Percentiles rank a stretch among this genome's conserved stretches.
These are phyloP conservation scores for Phalangium opilio DNA, from an alignment of 2,888 invertebrate species.

Conservation along the genomic window DNA sequence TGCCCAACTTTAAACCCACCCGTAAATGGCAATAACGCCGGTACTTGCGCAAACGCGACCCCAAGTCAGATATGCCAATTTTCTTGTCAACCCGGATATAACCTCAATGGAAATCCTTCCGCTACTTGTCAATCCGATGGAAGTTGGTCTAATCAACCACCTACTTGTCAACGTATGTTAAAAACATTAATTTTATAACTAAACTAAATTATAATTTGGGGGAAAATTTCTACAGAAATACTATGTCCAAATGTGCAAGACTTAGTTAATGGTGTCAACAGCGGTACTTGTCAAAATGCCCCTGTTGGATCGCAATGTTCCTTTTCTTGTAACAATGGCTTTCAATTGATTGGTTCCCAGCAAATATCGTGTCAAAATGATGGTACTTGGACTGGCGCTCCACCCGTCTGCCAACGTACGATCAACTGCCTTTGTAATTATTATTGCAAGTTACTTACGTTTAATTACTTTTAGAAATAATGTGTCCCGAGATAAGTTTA, in stretches of 20 bases:
- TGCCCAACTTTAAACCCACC: not conserved
- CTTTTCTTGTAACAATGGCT: not conserved
- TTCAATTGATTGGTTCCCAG: not conserved
- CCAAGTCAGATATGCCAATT: not conserved
- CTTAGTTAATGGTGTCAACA: not conserved
- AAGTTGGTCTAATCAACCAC: not conserved
- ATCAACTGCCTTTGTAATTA: too few relatives aligned
- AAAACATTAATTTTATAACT: too few relatives aligned
- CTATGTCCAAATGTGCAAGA: not conserved
- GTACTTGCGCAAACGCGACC: not conserved
- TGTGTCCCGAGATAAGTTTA: too few relatives aligned
- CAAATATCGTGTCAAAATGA: not conserved
- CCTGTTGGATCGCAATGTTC: not conserved
- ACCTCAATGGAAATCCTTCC: not conserved
- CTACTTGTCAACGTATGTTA: not conserved
- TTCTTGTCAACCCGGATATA: not conserved
- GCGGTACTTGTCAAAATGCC: not conserved
- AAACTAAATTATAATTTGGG: too few relatives aligned
- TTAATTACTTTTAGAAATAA: too few relatives aligned
- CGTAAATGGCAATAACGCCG: not conserved
- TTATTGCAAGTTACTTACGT: too few relatives aligned
- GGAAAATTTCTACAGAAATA: not conserved
- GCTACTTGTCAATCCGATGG: not conserved
- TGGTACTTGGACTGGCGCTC: not conserved
- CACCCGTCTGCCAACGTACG: not conserved